Conservation (phyloP, 2,113 vertebrate genomes). For the Crotophaga sulcirostris region DNA sequence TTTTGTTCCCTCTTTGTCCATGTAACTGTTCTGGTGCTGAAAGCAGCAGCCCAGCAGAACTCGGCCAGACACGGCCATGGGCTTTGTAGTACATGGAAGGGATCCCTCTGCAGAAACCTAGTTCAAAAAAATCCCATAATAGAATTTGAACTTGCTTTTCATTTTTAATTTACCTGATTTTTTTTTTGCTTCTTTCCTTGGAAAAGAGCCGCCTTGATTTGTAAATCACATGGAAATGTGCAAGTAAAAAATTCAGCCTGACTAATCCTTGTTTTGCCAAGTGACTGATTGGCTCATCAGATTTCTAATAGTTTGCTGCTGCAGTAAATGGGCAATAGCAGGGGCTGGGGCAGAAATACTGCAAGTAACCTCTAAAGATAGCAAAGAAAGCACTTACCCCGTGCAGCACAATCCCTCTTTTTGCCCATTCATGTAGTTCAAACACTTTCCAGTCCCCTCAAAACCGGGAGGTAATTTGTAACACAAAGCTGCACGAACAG, state of each 20-base stretch:
- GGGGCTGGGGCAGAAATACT: neutral
- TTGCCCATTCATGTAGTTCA: neutral
- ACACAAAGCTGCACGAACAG: neutral
- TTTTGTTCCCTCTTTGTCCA: neutral
- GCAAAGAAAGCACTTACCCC: neutral
- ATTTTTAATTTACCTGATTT: neutral
- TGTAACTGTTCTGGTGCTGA: neutral
- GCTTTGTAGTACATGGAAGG: neutral
- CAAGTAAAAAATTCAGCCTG: neutral
- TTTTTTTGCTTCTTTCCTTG: neutral
- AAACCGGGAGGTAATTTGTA: neutral
- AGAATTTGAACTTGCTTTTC: neutral
- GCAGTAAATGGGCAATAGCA: neutral
- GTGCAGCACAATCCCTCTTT: neutral
- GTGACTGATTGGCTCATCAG: neutral
- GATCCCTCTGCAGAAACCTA: neutral
- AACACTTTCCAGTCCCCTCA: neutral
- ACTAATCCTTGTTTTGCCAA: slow-evolving; percentile 8
- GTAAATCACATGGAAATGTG: neutral
- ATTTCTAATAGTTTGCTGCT: neutral
- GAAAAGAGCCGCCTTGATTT: neutral
- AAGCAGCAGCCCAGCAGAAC: neutral
- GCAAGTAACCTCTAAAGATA: neutral
- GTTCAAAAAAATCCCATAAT: neutral
- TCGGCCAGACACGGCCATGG: neutral